Conservation (phyloP, 2,888 invertebrate species). For the Coecobrya sp. region DNA sequence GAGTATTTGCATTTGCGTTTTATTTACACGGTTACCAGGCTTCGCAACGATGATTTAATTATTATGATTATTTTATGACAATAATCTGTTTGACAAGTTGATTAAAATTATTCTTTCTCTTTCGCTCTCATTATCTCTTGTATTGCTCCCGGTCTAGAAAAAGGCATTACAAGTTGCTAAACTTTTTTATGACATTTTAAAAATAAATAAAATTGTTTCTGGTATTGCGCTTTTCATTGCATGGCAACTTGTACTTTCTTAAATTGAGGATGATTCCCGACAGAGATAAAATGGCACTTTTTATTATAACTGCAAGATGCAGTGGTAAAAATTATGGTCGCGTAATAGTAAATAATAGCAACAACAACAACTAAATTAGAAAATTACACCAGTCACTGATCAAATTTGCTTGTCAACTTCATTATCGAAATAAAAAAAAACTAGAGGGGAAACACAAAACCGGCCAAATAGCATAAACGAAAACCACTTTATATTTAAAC, state of each 20-base stretch:
- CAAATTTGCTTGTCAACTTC: constrained; percentile 57
- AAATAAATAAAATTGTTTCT: neutral
- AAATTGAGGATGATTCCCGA: constrained; percentile 25
- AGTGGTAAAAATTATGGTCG: neutral
- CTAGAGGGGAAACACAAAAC: neutral
- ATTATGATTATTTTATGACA: constrained; percentile 6
- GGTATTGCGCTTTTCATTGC: neutral
- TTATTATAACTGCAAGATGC: neutral
- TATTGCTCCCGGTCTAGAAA: neutral
- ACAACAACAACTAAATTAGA: constrained; percentile 32
- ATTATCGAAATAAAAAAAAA: constrained; percentile 18
- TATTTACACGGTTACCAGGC: neutral
- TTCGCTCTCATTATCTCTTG: neutral
- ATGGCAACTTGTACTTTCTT: constrained; percentile 3
- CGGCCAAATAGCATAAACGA: neutral
- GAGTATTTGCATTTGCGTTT: neutral
- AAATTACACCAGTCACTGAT: constrained; percentile 50
- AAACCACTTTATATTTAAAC: constrained; percentile 5
- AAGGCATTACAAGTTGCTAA: no score
- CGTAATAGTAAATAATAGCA: neutral
- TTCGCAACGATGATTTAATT: constrained; percentile 11
- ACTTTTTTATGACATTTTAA: neutral
- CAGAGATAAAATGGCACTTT: neutral
- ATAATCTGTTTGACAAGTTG: constrained; percentile 1
- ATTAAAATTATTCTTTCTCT: constrained; percentile 5